Evolutionary conservation across 2,888 invertebrate species (phyloP).

Genomic region (Fissipunctia ypsillon): DNA sequence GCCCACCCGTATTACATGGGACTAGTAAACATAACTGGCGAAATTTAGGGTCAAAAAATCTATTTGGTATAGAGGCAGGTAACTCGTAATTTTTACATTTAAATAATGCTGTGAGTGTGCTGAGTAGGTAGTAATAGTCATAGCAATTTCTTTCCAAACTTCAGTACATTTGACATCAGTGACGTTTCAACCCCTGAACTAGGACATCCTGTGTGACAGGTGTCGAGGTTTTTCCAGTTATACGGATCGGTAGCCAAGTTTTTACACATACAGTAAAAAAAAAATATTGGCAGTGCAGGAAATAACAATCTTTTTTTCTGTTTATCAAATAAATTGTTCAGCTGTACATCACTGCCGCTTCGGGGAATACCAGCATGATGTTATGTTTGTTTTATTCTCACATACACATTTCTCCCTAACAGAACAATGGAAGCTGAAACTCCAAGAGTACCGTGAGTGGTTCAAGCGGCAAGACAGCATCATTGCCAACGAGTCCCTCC

Average conservation of each 20-base stretch:
- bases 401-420: constrained; percentile 35
- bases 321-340: too few species aligned
- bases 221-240: too few species aligned
- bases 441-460: constrained; percentile 94
- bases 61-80: background rate
- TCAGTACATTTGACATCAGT: too few species aligned
- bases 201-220: too few species aligned
- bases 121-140: too few species aligned
- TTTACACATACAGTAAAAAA: too few species aligned
- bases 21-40: background rate
- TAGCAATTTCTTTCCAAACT: too few species aligned
- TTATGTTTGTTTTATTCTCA: background rate
- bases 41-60: background rate
- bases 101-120: background rate
- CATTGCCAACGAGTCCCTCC: constrained; percentile 94
- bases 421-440: constrained; percentile 94
- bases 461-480: constrained; percentile 94
- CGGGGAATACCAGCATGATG: background rate
- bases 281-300: too few species aligned
- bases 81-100: background rate
- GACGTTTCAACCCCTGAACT: too few species aligned
- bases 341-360: too few species aligned
- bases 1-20: background rate
- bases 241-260: too few species aligned
- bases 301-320: too few species aligned